phyloP scores from a whole-genome alignment of 2,888 invertebrate genomes.

The Caenorhabditis doughertyi region DNA sequence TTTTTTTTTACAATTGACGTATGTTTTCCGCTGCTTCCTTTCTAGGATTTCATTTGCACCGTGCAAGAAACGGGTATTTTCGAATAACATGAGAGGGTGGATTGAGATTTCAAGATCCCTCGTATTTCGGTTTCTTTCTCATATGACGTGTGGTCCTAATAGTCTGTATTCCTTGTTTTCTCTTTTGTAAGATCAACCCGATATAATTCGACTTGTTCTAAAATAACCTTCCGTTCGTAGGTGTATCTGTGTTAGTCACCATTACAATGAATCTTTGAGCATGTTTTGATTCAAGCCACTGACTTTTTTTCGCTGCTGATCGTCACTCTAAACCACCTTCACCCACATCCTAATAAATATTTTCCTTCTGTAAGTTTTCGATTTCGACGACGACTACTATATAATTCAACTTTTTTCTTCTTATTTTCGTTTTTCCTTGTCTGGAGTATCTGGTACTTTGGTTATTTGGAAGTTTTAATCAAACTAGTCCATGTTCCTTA shows the following conservation, averaged over 20 bases:
- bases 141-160: conserved; percentile 16
- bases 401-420: conserved; percentile 14
- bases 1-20: conserved; percentile 48
- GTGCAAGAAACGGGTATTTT: conserved; percentile 53
- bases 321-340: conserved; percentile 36
- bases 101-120: conserved; percentile 17
- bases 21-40: conserved; percentile 53
- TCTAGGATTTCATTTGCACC: conserved; percentile 42
- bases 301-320: conserved; percentile 43
- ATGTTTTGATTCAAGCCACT: conserved; percentile 46
- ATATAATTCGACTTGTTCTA: neutral
- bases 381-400: conserved; percentile 27
- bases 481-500: conserved; percentile 42
- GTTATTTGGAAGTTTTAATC: conserved; percentile 20
- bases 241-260: conserved; percentile 30
- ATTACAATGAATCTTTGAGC: conserved; percentile 60
- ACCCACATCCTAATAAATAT: conserved; percentile 35
- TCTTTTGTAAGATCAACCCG: too few species aligned
- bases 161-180: neutral
- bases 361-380: conserved; percentile 33
- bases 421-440: conserved; percentile 21
- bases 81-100: conserved; percentile 44
- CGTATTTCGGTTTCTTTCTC: neutral
- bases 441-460: conserved; percentile 25
- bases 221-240: neutral